Conservation (phyloP, 2,888 invertebrate genomes). For the Melanostoma mellinum region DNA sequence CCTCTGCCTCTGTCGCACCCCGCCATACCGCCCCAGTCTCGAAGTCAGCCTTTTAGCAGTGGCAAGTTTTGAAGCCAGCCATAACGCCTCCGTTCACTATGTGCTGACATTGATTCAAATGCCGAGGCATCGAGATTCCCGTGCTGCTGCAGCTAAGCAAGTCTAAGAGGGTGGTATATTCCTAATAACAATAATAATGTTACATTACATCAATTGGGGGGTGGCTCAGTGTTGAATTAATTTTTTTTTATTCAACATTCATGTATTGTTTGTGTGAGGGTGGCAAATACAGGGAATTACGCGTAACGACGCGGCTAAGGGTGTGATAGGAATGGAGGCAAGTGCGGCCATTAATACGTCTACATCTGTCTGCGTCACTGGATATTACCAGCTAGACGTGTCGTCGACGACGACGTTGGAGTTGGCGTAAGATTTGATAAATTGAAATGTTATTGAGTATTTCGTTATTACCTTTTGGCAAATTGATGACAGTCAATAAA, state of each 20-base stretch:
- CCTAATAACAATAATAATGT: constrained; percentile 73
- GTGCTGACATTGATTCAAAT: constrained; percentile 15
- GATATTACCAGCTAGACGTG: constrained; percentile 62
- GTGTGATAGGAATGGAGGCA: constrained; percentile 42
- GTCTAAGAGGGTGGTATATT: constrained; percentile 20
- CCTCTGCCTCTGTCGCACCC: background rate
- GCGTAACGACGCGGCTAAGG: constrained; percentile 11
- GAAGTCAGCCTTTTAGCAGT: constrained; percentile 24
- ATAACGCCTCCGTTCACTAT: background rate
- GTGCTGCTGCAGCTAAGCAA: constrained; percentile 56
- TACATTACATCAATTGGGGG: constrained; percentile 70
- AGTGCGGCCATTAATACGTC: constrained; percentile 62
- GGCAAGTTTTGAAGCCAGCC: constrained; percentile 32
- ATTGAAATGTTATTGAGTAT: constrained; percentile 71
- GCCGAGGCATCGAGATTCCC: constrained; percentile 1
- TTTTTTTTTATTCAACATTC: constrained; percentile 55
- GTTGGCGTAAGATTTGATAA: constrained; percentile 69
- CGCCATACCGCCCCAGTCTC: background rate
- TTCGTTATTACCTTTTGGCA: constrained; percentile 67
- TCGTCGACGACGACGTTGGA: constrained; percentile 11
- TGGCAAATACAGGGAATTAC: constrained; percentile 41
- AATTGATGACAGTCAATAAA: constrained; percentile 70
- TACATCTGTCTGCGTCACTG: constrained; percentile 68
- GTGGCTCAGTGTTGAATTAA: constrained; percentile 62
- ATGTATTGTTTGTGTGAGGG: constrained; percentile 53